phyloP scores from a whole-genome alignment of 2,113 vertebrate genomes.

The Benitochromis conjunctus region DNA sequence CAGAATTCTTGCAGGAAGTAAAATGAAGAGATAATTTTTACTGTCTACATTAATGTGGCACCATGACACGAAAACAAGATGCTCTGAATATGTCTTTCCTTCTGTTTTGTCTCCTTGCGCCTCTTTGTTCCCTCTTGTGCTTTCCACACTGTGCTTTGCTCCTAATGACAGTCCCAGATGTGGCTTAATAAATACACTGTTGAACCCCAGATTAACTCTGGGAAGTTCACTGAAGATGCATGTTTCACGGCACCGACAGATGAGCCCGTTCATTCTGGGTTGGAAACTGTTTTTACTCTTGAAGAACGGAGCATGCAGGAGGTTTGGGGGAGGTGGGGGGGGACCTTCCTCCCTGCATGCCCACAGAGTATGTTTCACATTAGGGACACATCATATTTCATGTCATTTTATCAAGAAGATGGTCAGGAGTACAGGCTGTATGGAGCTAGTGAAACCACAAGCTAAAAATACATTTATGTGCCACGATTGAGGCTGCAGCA shows the following conservation, averaged over 20 bases:
- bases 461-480: conserved; percentile 64
- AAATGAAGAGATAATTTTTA: not conserved
- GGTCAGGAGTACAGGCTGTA: conserved; percentile 24
- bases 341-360: not conserved
- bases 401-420: conserved; percentile 70
- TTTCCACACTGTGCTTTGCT: not conserved
- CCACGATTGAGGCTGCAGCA: conserved; percentile 36
- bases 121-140: not conserved
- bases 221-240: conserved; percentile 49
- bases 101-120: conserved; percentile 3
- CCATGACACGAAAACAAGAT: conserved; percentile 8
- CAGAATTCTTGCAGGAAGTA: not conserved
- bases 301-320: conserved; percentile 8
- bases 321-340: not conserved
- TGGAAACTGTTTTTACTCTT: conserved; percentile 32
- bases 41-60: not conserved
- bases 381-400: conserved; percentile 65
- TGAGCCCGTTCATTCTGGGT: conserved; percentile 10
- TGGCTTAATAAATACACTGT: conserved; percentile 59
- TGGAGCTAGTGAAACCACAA: conserved; percentile 29
- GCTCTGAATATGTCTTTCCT: not conserved
- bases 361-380: conserved; percentile 52
- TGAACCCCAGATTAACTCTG: conserved; percentile 42
- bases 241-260: conserved; percentile 34
- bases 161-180: conserved; percentile 64